Conservation (phyloP, 1,140 invertebrate genomes). For the Ips typographus region DNA sequence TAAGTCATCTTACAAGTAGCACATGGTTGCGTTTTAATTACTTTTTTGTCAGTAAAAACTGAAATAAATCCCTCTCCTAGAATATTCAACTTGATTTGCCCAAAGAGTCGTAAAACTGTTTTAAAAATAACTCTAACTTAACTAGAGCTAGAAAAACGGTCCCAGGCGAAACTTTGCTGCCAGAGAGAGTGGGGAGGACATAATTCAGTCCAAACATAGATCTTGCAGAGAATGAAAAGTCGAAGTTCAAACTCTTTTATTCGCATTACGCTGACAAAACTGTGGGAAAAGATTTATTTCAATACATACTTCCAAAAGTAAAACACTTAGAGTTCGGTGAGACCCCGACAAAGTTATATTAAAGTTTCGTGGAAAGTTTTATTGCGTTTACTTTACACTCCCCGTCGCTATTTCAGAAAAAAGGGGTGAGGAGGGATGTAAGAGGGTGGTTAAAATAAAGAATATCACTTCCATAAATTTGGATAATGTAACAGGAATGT, state of each 20-base stretch:
- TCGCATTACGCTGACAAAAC: slow-evolving; percentile 12
- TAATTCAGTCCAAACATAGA: background rate
- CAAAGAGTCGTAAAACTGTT: background rate
- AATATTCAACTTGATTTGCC: background rate
- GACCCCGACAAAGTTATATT: slow-evolving; percentile 18
- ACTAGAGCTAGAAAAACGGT: too few relatives aligned
- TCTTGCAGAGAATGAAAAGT: slow-evolving; percentile 7
- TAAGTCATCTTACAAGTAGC: too few relatives aligned
- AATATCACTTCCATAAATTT: background rate
- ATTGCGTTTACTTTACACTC: slow-evolving; percentile 19
- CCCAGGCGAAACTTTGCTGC: too few relatives aligned
- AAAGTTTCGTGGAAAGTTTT: slow-evolving; percentile 21
- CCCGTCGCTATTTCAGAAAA: background rate
- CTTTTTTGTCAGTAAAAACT: too few relatives aligned
- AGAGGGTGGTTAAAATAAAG: background rate
- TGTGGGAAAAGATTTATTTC: slow-evolving; percentile 19
- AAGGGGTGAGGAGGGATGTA: background rate
- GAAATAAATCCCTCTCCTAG: background rate
- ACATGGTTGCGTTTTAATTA: too few relatives aligned
- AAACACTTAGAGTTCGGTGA: slow-evolving; percentile 20
- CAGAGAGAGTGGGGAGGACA: too few relatives aligned
- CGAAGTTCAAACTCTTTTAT: slow-evolving; percentile 9
- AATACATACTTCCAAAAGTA: slow-evolving; percentile 22
- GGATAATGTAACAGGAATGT: background rate
- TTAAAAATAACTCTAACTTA: background rate